Base-by-base conservation (phyloP, 2,113 vertebrate species). In the Gymnocephalus cernua region DNA sequence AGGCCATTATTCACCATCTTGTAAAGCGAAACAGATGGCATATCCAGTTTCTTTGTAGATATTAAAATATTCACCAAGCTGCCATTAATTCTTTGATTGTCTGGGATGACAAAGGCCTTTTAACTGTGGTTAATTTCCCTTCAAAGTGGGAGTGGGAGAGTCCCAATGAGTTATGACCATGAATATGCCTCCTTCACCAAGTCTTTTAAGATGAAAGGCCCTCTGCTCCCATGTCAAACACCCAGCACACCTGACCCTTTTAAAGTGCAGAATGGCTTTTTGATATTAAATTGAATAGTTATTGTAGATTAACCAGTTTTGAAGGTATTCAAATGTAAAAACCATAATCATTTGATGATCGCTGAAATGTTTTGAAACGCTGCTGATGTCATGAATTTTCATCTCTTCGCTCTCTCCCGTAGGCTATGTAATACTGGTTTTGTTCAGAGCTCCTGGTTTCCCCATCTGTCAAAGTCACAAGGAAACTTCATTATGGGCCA, bases 181-280 rank as follows among this genome's bases (percentile, higher is more conserved):
- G 77, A 91, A 90, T 83, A 74, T 85, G 77, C 67, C 77, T 83
- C 69, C 88, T 85, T 85, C 53, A 32, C 53, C 4, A 85, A 69
- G 74, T 90, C 86, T 93, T 89, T 90, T 41, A 78, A 91, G 86
- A 94, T 92, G 82, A 94, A 94, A 92, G 86, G 56, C 48, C 73
- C 74, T 77, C 53, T 86, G 54, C 77, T 90, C 74, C 54, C 4
- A n/a, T 86, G 78, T 86, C 86, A 81, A 77, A 81, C 47, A 45
- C 67, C 54, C 59, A 65, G 51, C 58, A 77, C 89, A 89, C 90
- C 89, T 90, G 88, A 90, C 71, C 80, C 75, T 54, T 86, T 86
- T 67, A 63, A 85, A 74, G 72, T 73, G 63, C 66, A 69, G 53
- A 92, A 80, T 54, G 32, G 45, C 0, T 16, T 79, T 85, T 77